A percentile compares a stretch with the other conserved stretches of the same genome.
These are phyloP conservation scores for Tachina fera DNA, from an alignment of 2,888 invertebrate genomes.

Conservation along the genomic window DNA sequence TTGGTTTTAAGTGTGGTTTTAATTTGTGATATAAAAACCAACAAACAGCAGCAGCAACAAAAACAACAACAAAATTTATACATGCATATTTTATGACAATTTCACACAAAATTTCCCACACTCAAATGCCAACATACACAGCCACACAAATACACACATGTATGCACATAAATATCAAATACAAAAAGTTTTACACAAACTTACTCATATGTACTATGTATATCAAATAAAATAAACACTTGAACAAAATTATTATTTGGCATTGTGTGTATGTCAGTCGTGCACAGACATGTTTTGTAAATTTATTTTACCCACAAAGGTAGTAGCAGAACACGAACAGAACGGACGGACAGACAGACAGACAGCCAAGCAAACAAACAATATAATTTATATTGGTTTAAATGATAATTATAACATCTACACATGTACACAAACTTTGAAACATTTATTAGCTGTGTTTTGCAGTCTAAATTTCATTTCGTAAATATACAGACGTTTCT, in stretches of 20 bases:
- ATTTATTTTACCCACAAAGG: constrained; percentile 41
- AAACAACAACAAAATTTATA: constrained; percentile 71
- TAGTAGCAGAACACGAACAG: constrained; percentile 3
- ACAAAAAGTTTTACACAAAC: neutral
- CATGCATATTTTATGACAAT: constrained; percentile 76
- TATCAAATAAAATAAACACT: constrained; percentile 1
- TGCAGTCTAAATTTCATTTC: neutral
- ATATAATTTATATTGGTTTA: constrained; percentile 59
- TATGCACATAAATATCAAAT: neutral
- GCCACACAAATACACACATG: constrained; percentile 10
- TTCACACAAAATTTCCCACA: constrained; percentile 54
- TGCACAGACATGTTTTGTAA: constrained; percentile 23
- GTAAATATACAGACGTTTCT: neutral
- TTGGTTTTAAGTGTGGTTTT: constrained; percentile 79
- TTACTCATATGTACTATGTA: neutral
- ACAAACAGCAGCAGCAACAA: constrained; percentile 37
- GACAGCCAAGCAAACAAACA: constrained; percentile 32
- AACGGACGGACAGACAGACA: constrained; percentile 22
- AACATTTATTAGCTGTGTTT: constrained; percentile 37
- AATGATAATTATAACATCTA: constrained; percentile 43
- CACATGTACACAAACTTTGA: neutral
- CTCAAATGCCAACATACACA: neutral
- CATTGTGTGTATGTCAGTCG: neutral
- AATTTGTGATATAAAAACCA: constrained; percentile 74
- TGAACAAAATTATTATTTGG: constrained; percentile 4